Percentiles rank a stretch among this genome's conserved stretches.
phyloP scores from a whole-genome alignment of 2,113 vertebrate genomes.

The Sterrhoptilus dennistouni region DNA sequence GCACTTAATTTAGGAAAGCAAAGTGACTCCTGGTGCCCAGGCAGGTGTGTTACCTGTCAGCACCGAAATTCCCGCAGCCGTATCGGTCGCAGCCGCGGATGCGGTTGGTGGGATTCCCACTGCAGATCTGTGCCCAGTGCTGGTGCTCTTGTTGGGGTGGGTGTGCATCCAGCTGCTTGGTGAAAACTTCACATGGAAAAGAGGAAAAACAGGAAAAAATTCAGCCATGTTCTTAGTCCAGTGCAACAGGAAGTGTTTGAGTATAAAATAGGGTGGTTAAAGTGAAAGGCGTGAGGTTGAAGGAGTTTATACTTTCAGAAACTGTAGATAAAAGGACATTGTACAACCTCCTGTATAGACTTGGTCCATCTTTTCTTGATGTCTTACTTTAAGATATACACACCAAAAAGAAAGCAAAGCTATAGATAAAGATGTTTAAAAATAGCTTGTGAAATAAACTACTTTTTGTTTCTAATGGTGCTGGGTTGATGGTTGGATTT shows the following conservation, averaged over 20 bases:
- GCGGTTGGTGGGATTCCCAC: conserved; percentile 54
- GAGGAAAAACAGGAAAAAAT: neutral
- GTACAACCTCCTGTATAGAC: neutral
- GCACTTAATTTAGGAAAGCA: neutral
- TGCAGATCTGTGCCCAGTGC: conserved; percentile 66
- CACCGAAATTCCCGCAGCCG: conserved; percentile 53
- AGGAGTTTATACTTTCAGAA: neutral
- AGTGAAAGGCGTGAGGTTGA: accelerated
- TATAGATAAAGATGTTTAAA: neutral
- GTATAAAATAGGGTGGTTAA: neutral
- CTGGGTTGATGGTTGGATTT: neutral
- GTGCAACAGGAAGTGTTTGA: neutral
- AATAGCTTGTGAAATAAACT: neutral
- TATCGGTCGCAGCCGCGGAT: conserved; percentile 68
- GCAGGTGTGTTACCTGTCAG: conserved; percentile 1
- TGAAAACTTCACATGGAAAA: neutral
- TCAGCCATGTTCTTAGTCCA: accelerated
- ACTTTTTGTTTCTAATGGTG: neutral
- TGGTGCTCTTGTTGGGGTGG: neutral
- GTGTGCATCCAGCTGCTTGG: neutral
- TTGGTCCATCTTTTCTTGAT: neutral
- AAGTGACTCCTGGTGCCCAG: accelerated
- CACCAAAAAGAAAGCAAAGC: neutral
- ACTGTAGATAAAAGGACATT: neutral
- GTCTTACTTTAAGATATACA: neutral